These are phyloP conservation scores for Phorcus lineatus DNA, from an alignment of 2,888 invertebrate genomes.

Conservation along the genomic window DNA sequence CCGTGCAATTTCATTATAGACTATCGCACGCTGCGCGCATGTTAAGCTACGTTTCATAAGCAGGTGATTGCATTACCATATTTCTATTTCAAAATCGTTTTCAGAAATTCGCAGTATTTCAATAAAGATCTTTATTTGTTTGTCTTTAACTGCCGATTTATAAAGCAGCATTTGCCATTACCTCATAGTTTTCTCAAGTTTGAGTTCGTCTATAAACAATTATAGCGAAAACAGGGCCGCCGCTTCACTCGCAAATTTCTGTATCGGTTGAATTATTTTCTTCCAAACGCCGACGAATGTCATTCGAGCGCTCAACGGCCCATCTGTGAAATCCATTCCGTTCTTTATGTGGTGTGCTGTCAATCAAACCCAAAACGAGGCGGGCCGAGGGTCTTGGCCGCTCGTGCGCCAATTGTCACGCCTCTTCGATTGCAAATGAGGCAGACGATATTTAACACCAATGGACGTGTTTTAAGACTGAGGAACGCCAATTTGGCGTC, in stretches of 20 bases:
- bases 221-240: not conserved
- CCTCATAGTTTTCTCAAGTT: not conserved
- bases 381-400: slow-evolving; percentile 12
- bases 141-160: slow-evolving; percentile 6
- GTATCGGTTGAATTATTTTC: not conserved
- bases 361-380: slow-evolving; percentile 23
- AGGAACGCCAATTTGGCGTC: slow-evolving; percentile 19
- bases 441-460: slow-evolving; percentile 20
- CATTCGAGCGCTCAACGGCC: slow-evolving; percentile 14
- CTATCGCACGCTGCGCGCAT: not conserved
- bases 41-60: slow-evolving; percentile 15
- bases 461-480: slow-evolving; percentile 4
- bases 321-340: slow-evolving; percentile 8
- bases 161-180: not conserved
- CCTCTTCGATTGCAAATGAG: slow-evolving; percentile 18
- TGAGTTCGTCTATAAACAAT: slow-evolving; percentile 10
- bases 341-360: not conserved
- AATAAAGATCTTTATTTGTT: slow-evolving; percentile 14
- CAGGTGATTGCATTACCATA: not conserved
- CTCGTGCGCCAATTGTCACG: slow-evolving; percentile 20
- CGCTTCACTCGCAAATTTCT: not conserved
- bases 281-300: not conserved
- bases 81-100: not conserved
- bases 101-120: not conserved
- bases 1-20: not conserved